Evolutionary conservation across 1,140 invertebrate genomes (phyloP).

Genomic region (Solenopsis fugax): DNA sequence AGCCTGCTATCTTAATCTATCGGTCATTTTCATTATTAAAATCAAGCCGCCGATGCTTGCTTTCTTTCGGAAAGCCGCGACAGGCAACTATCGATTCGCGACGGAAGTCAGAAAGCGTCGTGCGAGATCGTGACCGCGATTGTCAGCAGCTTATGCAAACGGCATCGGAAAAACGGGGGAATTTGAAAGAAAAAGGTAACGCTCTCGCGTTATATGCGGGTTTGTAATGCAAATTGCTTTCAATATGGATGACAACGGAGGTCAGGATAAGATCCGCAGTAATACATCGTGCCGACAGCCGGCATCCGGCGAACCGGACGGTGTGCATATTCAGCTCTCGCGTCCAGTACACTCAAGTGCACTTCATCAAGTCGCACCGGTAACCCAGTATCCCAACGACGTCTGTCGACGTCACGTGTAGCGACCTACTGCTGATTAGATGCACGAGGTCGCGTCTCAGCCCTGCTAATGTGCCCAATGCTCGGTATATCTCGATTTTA

Average conservation of each 20-base stretch:
- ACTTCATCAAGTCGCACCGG: constrained; percentile 81
- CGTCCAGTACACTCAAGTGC: constrained; percentile 81
- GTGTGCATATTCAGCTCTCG: constrained; percentile 84
- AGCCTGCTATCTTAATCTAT: background rate
- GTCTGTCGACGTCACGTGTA: constrained; percentile 71
- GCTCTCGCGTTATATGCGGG: constrained; percentile 50
- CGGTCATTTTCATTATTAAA: background rate
- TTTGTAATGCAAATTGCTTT: constrained; percentile 82
- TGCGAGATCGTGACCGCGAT: constrained; percentile 13
- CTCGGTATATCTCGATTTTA: background rate
- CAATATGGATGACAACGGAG: constrained; percentile 83
- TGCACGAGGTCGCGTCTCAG: constrained; percentile 8
- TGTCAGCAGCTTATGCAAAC: constrained; percentile 42
- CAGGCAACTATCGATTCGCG: background rate
- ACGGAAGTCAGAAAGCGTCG: background rate
- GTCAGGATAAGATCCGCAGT: constrained; percentile 85
- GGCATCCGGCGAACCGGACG: constrained; percentile 82
- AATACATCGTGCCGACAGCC: constrained; percentile 85
- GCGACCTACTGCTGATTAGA: constrained; percentile 69
- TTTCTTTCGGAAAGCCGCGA: background rate
- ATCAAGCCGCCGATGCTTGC: background rate
- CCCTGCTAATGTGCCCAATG: background rate
- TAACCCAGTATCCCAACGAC: constrained; percentile 73
- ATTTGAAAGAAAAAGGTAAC: background rate
- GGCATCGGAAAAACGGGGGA: background rate